Evolutionary conservation across 2,888 invertebrate genomes (phyloP).

Genomic region (Choristoneura rosaceana): DNA sequence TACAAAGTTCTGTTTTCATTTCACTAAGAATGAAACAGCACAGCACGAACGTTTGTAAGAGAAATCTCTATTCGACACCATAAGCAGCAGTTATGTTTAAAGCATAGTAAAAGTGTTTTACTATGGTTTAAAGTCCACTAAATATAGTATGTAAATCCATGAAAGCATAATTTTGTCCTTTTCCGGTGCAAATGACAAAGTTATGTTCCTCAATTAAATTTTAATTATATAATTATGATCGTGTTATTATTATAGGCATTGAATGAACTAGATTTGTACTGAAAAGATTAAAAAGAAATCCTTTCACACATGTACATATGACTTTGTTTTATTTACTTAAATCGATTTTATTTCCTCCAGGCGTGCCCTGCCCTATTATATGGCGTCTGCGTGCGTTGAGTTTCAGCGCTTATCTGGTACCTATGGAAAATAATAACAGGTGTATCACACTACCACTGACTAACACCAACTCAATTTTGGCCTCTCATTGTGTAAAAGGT

Average conservation of each 20-base stretch:
- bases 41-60: not conserved
- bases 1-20: not conserved
- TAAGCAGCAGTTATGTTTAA: slow-evolving; percentile 22
- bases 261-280: slow-evolving; percentile 52
- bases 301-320: slow-evolving; percentile 26
- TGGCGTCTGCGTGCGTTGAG: not conserved
- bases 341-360: not conserved
- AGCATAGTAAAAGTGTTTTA: no score
- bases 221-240: slow-evolving; percentile 31
- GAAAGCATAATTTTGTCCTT: slow-evolving; percentile 70
- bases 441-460: no score
- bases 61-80: not conserved
- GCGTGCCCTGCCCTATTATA: no score
- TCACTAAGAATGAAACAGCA: not conserved
- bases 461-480: not conserved
- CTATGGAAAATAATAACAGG: no score
- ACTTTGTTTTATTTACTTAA: slow-evolving; percentile 46
- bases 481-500: not conserved
- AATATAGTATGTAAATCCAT: slow-evolving; percentile 46
- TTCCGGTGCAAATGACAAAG: slow-evolving; percentile 76
- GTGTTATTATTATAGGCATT: slow-evolving; percentile 50
- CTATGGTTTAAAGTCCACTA: slow-evolving; percentile 39
- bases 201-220: slow-evolving; percentile 50
- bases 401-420: not conserved
- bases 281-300: slow-evolving; percentile 28